Evolutionary conservation across 2,113 vertebrate species (phyloP).

Genomic region (Odocoileus hemionus): DNA sequence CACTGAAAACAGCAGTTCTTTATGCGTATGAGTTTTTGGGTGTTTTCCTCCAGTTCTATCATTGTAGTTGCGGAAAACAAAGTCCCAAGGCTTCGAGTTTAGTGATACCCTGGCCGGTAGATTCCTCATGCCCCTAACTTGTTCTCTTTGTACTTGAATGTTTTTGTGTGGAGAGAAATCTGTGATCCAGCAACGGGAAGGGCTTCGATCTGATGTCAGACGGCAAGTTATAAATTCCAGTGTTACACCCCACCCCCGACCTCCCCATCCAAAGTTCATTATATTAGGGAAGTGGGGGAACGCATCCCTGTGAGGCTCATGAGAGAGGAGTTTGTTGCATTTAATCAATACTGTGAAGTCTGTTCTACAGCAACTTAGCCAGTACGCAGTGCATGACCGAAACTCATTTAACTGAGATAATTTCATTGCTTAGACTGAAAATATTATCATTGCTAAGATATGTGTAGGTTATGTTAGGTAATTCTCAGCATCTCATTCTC

Average conservation of each 20-base stretch:
- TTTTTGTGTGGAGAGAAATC: neutral
- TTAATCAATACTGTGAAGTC: constrained; percentile 15
- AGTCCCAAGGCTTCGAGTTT: neutral
- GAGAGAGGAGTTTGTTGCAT: constrained; percentile 25
- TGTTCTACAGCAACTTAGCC: constrained; percentile 61
- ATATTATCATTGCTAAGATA: neutral
- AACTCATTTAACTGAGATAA: neutral
- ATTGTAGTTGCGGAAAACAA: neutral
- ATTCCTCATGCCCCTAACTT: constrained; percentile 53
- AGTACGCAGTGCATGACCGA: constrained; percentile 37
- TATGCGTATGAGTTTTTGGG: neutral
- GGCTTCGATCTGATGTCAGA: neutral
- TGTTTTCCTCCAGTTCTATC: constrained; percentile 19
- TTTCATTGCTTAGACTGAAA: constrained; percentile 60
- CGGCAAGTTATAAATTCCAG: constrained; percentile 27
- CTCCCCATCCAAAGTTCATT: neutral
- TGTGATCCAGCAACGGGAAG: neutral
- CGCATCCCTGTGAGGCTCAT: neutral
- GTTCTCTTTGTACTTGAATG: constrained; percentile 28
- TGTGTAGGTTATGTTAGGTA: neutral
- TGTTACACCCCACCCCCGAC: neutral
- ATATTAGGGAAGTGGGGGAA: neutral
- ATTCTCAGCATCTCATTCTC: constrained; percentile 49
- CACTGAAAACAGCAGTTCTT: neutral
- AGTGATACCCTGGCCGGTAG: constrained; percentile 37